phyloP scores from a whole-genome alignment of 1,140 invertebrate genomes.

The Chironomus striatipennis region DNA sequence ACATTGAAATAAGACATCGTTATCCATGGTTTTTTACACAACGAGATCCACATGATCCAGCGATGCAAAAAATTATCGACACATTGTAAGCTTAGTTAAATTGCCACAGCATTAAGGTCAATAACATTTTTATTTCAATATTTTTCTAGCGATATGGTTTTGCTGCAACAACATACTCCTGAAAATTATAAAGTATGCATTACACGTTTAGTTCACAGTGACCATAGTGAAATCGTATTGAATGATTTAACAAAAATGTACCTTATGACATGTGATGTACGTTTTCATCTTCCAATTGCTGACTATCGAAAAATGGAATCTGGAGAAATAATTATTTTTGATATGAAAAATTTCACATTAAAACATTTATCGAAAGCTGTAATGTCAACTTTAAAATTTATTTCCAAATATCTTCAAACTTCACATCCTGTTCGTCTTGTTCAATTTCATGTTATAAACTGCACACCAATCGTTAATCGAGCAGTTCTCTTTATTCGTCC shows the following conservation, averaged over 20 bases:
- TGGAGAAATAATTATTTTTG: constrained; percentile 61
- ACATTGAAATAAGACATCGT: not conserved
- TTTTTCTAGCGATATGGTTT: not conserved
- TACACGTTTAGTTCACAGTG: not conserved
- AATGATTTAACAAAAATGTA: constrained; percentile 57
- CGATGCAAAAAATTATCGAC: not conserved
- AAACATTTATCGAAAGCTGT: constrained; percentile 54
- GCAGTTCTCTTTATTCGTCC: not conserved
- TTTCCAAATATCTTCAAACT: not conserved
- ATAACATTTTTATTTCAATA: not conserved
- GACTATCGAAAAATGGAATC: constrained; percentile 45
- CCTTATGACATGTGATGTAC: constrained; percentile 57
- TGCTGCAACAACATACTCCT: not conserved
- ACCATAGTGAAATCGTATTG: constrained; percentile 45
- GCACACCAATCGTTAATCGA: not conserved
- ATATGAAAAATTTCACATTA: constrained; percentile 52
- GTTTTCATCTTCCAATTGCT: constrained; percentile 42
- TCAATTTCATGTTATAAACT: not conserved
- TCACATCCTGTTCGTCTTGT: not conserved
- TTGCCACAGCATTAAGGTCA: not conserved
- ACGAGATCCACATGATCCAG: not conserved
- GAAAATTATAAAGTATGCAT: constrained; percentile 22
- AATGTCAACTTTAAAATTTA: constrained; percentile 46
- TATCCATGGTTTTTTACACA: not conserved
- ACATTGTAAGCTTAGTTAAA: not conserved